Evolutionary conservation across 2,797 vertebrate species (phyloP).

Genomic region (Rhyacichthys aspro): DNA sequence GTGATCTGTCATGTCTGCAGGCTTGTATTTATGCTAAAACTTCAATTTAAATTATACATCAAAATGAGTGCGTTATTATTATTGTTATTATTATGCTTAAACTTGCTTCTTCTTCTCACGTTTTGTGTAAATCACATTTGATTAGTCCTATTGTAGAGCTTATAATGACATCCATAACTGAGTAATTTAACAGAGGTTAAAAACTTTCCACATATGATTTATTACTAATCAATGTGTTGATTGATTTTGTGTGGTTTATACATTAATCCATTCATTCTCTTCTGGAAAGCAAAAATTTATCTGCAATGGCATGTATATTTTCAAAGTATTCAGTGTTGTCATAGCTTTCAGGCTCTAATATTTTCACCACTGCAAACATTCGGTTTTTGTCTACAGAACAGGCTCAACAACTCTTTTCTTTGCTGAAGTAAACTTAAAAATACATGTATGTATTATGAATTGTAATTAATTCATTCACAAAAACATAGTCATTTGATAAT

Average conservation of each 20-base stretch:
- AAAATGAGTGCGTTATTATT: constrained; percentile 25
- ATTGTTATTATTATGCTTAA: constrained; percentile 25
- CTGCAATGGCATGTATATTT: too few species aligned
- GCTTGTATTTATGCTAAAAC: constrained; percentile 37
- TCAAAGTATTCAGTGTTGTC: too few species aligned
- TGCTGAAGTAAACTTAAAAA: not conserved
- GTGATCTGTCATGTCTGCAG: constrained; percentile 1
- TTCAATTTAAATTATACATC: constrained; percentile 63
- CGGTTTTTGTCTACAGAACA: too few species aligned
- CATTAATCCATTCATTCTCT: too few species aligned
- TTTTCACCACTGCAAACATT: too few species aligned
- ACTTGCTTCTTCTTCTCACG: constrained; percentile 30
- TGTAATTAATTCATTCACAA: constrained; percentile 44
- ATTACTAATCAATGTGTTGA: too few species aligned
- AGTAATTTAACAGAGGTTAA: constrained; percentile 46
- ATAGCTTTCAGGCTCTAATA: too few species aligned
- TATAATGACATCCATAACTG: constrained; percentile 42
- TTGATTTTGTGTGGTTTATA: too few species aligned
- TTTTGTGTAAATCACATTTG: constrained; percentile 12
- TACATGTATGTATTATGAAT: not conserved
- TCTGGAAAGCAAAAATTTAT: too few species aligned
- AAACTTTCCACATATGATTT: constrained; percentile 17
- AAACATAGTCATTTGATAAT: constrained; percentile 16
- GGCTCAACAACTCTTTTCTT: too few species aligned
- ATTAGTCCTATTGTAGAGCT: constrained; percentile 49